Evolutionary conservation across 2,797 vertebrate genomes (phyloP).

Genomic region (Hybognathus amarus): DNA sequence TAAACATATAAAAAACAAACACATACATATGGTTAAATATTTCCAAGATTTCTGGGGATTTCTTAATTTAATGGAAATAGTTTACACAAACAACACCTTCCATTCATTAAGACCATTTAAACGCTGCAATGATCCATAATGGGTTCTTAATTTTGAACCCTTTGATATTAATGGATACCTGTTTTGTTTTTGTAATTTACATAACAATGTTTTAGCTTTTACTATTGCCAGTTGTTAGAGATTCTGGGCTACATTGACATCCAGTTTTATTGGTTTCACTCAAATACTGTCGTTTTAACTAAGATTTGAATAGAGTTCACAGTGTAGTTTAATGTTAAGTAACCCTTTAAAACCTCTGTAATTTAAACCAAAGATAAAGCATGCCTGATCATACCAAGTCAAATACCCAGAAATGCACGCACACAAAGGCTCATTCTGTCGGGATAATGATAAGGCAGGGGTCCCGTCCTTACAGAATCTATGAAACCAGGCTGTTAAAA

Average conservation of each 20-base stretch:
- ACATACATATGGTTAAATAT: background rate
- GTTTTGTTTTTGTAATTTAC: background rate
- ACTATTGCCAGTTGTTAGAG: background rate
- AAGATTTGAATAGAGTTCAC: background rate
- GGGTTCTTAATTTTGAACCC: background rate
- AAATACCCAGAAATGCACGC: conserved; percentile 29
- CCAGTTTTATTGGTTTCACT: too few relatives aligned
- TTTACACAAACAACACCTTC: background rate
- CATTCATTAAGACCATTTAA: background rate
- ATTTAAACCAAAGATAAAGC: background rate
- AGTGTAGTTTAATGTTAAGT: background rate
- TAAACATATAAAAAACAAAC: conserved; percentile 1
- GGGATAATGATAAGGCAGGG: conserved; percentile 72
- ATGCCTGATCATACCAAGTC: background rate
- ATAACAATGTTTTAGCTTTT: background rate
- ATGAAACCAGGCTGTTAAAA: conserved; percentile 74
- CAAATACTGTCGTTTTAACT: background rate
- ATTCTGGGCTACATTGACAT: background rate
- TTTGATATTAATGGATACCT: background rate
- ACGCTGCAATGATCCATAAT: background rate
- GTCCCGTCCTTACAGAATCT: conserved; percentile 42
- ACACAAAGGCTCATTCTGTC: conserved; percentile 6
- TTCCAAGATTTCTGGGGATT: background rate
- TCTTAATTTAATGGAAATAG: background rate
- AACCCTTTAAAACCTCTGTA: background rate